These are phyloP conservation scores for Polydrusus tereticollis DNA, from an alignment of 2,888 invertebrate species.

Conservation along the genomic window DNA sequence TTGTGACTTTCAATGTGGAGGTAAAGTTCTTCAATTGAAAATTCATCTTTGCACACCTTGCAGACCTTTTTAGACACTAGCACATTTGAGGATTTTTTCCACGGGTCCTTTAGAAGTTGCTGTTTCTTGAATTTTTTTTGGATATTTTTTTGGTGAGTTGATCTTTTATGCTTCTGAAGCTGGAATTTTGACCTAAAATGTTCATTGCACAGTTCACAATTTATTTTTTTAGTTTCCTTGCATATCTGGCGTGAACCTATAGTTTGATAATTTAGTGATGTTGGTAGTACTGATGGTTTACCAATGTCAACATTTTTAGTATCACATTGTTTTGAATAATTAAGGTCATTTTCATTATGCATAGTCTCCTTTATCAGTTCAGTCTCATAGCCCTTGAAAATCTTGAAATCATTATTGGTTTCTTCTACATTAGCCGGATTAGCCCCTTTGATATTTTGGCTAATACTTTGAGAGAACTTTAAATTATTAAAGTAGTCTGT, in stretches of 20 bases:
- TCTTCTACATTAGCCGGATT: not conserved
- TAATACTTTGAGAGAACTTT: not conserved
- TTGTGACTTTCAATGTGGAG: slow-evolving; percentile 6
- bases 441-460: not conserved
- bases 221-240: not conserved
- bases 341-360: not conserved
- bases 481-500: slow-evolving; percentile 13
- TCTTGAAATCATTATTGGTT: not conserved
- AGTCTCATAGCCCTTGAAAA: not conserved
- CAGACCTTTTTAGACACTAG: not conserved
- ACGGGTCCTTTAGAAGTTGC: not conserved
- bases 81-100: not conserved
- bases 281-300: too few relatives aligned
- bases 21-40: not conserved
- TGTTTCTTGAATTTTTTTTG: not conserved
- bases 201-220: not conserved
- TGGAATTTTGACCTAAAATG: not conserved
- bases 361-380: not conserved
- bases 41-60: slow-evolving; percentile 4
- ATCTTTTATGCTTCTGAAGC: not conserved
- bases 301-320: not conserved
- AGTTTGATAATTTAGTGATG: not conserved
- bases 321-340: not conserved
- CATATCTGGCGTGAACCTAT: not conserved
- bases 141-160: not conserved